Conservation (phyloP, 2,797 vertebrate genomes). For the Mionectes olivaceus region DNA sequence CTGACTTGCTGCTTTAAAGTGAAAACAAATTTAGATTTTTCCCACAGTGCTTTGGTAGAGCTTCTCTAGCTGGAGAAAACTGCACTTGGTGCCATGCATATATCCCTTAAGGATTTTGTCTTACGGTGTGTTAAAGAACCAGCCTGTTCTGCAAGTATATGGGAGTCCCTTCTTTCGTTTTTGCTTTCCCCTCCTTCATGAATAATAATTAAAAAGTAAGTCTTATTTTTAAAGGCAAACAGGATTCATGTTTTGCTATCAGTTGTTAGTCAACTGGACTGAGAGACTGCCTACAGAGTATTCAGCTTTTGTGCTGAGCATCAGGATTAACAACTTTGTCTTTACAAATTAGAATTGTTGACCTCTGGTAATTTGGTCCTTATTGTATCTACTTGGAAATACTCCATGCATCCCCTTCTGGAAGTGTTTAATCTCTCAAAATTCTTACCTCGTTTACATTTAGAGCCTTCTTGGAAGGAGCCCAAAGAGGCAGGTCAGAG, state of each 20-base stretch:
- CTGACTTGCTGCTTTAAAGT: neutral
- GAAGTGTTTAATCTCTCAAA: constrained; percentile 40
- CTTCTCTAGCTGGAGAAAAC: neutral
- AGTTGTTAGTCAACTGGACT: neutral
- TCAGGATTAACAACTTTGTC: neutral
- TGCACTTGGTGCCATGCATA: neutral
- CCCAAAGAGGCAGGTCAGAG: constrained; percentile 9
- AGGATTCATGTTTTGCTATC: neutral
- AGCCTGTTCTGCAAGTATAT: neutral
- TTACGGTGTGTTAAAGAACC: neutral
- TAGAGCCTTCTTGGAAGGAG: constrained; percentile 18
- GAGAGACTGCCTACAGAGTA: neutral
- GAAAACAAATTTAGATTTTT: neutral
- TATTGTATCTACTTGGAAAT: constrained; percentile 14
- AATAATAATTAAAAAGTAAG: neutral
- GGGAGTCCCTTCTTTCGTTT: neutral
- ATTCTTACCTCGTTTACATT: neutral
- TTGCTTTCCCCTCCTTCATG: neutral
- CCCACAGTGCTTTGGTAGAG: neutral
- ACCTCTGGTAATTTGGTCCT: constrained; percentile 21
- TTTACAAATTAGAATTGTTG: neutral
- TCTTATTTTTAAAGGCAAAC: neutral
- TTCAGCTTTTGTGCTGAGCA: constrained; percentile 1
- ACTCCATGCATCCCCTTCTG: neutral
- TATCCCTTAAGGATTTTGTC: neutral